Evolutionary conservation across 2,888 invertebrate genomes (phyloP).

Genomic region (Cistogaster globosa): DNA sequence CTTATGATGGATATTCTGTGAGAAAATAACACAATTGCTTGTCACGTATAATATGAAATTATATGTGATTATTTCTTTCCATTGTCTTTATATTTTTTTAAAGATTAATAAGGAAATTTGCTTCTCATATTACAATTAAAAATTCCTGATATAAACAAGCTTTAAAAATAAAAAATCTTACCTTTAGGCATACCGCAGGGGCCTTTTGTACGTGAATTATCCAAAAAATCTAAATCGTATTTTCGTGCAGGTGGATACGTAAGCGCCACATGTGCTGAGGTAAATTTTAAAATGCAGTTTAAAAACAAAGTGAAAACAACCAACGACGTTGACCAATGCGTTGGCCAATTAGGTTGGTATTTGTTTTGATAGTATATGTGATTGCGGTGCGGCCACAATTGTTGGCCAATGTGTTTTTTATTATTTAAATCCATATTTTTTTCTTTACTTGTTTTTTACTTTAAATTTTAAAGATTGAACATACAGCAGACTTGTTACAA

Average conservation of each 20-base stretch:
- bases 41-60: no score
- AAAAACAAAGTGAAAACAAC: constrained; percentile 50
- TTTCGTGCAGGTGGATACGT: constrained; percentile 95
- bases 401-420: constrained; percentile 51
- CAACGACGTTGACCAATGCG: constrained; percentile 52
- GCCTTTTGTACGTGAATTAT: constrained; percentile 93
- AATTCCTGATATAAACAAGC: not conserved
- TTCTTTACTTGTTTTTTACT: constrained; percentile 18
- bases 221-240: constrained; percentile 95
- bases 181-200: constrained; percentile 98
- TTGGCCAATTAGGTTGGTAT: constrained; percentile 37
- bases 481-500: not conserved
- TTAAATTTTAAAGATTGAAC: not conserved
- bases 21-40: no score
- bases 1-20: no score
- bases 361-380: constrained; percentile 39
- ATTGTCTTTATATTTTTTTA: no score
- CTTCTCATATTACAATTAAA: no score
- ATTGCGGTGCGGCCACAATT: constrained; percentile 55
- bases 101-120: no score
- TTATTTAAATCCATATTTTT: constrained; percentile 61
- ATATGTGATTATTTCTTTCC: no score
- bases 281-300: constrained; percentile 67
- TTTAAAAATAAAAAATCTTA: constrained; percentile 82
- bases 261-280: constrained; percentile 89